Evolutionary conservation across 2,797 vertebrate species (phyloP), one percentile per base, ranked within the genome.

Genomic region (Microctenopoma stevenorrisi): DNA sequence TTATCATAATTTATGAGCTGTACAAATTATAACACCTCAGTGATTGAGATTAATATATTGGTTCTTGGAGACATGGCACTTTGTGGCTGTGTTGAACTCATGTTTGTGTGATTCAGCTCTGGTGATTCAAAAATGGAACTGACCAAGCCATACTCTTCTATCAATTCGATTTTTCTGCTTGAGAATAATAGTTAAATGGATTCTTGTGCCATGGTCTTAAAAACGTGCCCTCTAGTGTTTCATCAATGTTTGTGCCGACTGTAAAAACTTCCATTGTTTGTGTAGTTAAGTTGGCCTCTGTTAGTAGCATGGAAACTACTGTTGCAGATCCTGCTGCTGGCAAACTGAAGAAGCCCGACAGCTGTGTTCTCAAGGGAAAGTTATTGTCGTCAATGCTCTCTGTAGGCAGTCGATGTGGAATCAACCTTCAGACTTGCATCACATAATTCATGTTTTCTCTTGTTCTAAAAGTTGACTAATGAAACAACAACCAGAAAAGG

Each of bases 291-390:
- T 44, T 48, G 44, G 53, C 48, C 47, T 68, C 61, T 70, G 58
- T 81, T 46, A 82, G 53, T 62, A 72, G 42, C 73, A 51, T 53
- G 46, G 42, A 61, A 83, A 85, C 70, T 42, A 47, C 49, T 38
- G 83, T 43, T 57, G 47, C 70, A 69, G 70, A 13, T 44, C 49
- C 12, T 33, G 5, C 69, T 81, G 73, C 68, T 14, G 12, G 71
- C 67, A 67, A 71, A 67, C 16, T 37, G 37, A 48, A 38, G 85
- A 74, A 78, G 70, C n/a, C 44, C 74, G 67, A 77, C 89, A 88
- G 87, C 88, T 89, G 89, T 54, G 72, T 74, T 89, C 88, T 82
- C 84, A 72, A 28, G 84, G 78, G 84, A 84, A 85, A 57, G 26
- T 44, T 60, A 16, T 38, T 46, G 37, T 54, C 25, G 49, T 71